Conservation (phyloP, 1,140 invertebrate species). For the Micrasema longulum region DNA sequence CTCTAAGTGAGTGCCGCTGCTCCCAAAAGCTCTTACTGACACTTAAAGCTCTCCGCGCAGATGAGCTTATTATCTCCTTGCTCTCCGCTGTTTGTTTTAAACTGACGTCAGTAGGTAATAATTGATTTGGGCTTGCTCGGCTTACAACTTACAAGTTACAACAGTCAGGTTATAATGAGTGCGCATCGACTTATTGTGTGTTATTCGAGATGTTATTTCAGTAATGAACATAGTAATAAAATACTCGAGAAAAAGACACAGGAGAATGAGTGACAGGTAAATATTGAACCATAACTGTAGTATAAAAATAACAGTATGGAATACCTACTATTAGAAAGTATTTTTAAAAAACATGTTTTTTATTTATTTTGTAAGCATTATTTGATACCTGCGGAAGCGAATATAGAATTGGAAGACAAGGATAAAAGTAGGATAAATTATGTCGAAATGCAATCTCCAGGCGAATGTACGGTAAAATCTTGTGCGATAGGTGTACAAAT, state of each 20-base stretch:
- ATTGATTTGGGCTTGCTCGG: not conserved
- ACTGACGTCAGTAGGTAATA: constrained; percentile 18
- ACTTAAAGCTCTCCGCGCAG: constrained; percentile 19
- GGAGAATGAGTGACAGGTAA: not conserved
- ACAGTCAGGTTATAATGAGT: too few species aligned
- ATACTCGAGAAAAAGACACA: not conserved
- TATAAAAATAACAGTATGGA: too few species aligned
- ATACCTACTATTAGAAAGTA: too few species aligned
- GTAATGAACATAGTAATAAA: constrained; percentile 3
- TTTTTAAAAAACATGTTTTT: too few species aligned
- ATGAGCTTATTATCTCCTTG: constrained; percentile 23
- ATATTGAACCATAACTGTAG: too few species aligned
- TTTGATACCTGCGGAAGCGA: too few species aligned
- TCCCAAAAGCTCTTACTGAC: constrained; percentile 10
- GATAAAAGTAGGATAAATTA: too few species aligned
- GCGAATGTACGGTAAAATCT: too few species aligned
- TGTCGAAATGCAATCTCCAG: too few species aligned
- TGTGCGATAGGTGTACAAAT: too few species aligned
- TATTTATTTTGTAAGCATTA: too few species aligned
- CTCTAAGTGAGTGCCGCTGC: constrained; percentile 6
- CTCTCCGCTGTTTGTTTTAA: constrained; percentile 22
- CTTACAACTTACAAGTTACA: constrained; percentile 5
- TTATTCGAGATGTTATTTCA: constrained; percentile 1
- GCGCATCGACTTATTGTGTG: constrained; percentile 3
- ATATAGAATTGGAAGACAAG: too few species aligned